These are phyloP conservation scores for Cheilosia impressa DNA, from an alignment of 2,888 invertebrate genomes.

Conservation along the genomic window DNA sequence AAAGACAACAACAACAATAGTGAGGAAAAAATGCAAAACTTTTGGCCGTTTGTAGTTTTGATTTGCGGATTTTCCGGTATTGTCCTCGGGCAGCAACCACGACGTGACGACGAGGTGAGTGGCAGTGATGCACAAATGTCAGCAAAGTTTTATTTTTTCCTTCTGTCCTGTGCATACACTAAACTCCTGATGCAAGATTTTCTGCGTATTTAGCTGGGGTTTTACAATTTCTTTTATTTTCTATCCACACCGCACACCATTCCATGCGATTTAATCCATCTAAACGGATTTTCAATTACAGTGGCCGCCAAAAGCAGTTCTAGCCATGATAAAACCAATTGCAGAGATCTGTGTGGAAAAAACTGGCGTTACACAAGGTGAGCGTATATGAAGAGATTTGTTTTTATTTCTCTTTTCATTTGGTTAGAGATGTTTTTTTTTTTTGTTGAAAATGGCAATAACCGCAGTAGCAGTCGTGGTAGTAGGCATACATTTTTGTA, in stretches of 20 bases:
- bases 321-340: slow-evolving; percentile 54
- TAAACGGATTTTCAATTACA: slow-evolving; percentile 55
- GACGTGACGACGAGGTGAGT: slow-evolving; percentile 72
- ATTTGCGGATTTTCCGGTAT: slow-evolving; percentile 66
- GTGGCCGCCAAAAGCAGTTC: slow-evolving; percentile 68
- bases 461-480: no score
- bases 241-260: neutral
- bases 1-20: neutral
- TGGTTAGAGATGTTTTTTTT: no score
- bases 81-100: slow-evolving; percentile 66
- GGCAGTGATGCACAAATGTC: slow-evolving; percentile 42
- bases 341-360: slow-evolving; percentile 45
- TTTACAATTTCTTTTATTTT: slow-evolving; percentile 21
- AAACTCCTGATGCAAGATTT: slow-evolving; percentile 23
- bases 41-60: slow-evolving; percentile 54
- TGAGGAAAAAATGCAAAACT: slow-evolving; percentile 54
- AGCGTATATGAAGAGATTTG: slow-evolving; percentile 10
- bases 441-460: no score
- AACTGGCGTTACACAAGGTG: slow-evolving; percentile 65
- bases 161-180: neutral
- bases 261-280: slow-evolving; percentile 12
- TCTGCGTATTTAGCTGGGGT: neutral
- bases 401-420: neutral
- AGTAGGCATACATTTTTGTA: no score
- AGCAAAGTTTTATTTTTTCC: slow-evolving; percentile 15